Base-by-base conservation (phyloP, 2,888 invertebrate species). In the Melikaiella ostensackeni region DNA sequence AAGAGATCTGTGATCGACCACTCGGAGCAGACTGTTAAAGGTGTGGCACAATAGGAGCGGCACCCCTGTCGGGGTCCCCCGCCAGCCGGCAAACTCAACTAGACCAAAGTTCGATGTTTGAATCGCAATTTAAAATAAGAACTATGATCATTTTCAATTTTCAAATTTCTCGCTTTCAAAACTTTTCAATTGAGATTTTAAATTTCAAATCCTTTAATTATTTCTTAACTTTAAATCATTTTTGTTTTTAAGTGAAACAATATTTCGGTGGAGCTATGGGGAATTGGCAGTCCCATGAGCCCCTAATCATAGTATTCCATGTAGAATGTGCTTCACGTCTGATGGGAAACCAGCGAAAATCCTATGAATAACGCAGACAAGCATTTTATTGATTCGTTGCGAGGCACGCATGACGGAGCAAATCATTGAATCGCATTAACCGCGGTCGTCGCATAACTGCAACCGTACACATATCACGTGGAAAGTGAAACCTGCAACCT, bases 401-500 rank as follows among this genome's bases (percentile, higher is more conserved):
- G 70, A 27, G 70, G 9, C 27, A 70, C 70, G 50, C 70, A 70
- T 70, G 50, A 70, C 30, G 27, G 50, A 70, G 70, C 70, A 70
- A 70, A 70, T 70, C 70, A 27, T 50, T 70, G 70, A 70, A 70
- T 70, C 70, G 70, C 46, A 50, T 70, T 70, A 70, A 50, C 70
- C 70, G 70, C 70, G 50, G 30, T 50, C 46, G 30, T 70, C 19
- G 70, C 50, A 70, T 70, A 70, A 70, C 70, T 70, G 70, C 27
- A 70, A 70, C 46, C 30, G 46, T 27, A 46, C 66, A 46, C 66
- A 42, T 2, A 70, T 70, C 50, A 70, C 70, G 70, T 27, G 50
- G 30, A 70, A 70, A 70, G 70, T 70, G 70, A 70, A 70, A 70
- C 70, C 30, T 50, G n/a, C 70, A 70, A 70, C 50, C 70, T 70